These are phyloP conservation scores for Eupithecia subfuscata DNA, from an alignment of 2,888 invertebrate genomes.

Conservation along the genomic window DNA sequence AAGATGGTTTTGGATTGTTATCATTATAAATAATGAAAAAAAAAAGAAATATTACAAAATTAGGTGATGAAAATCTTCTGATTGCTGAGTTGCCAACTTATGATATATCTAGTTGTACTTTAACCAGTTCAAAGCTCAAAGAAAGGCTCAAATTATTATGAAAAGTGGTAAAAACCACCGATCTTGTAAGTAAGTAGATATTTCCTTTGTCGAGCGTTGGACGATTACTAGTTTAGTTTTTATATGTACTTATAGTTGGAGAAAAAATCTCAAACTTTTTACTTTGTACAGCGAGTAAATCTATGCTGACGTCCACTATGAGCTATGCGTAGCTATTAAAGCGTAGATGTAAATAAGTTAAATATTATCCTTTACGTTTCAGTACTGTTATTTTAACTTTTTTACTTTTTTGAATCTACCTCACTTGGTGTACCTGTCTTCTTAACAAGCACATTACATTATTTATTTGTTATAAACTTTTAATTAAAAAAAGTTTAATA, in stretches of 20 bases:
- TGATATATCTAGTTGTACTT: conserved; percentile 1
- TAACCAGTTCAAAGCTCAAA: conserved; percentile 23
- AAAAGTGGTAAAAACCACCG: conserved; percentile 25
- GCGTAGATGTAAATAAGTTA: conserved; percentile 26
- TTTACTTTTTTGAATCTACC: conserved; percentile 62
- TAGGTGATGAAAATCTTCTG: neutral
- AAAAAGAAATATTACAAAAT: neutral
- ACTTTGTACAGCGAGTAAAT: conserved; percentile 19
- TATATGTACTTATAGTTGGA: conserved; percentile 15
- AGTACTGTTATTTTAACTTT: conserved; percentile 40
- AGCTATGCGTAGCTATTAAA: conserved; percentile 49
- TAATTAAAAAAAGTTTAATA: too few species aligned
- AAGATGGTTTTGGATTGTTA: conserved; percentile 4
- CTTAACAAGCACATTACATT: conserved; percentile 43
- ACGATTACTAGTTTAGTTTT: neutral
- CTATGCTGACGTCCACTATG: conserved; percentile 49
- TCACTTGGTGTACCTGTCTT: conserved; percentile 51
- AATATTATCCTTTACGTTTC: conserved; percentile 28
- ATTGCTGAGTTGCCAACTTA: conserved; percentile 16
- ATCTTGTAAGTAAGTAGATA: conserved; percentile 12
- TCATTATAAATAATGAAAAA: conserved; percentile 2
- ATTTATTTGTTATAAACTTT: neutral
- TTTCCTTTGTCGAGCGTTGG: conserved; percentile 13
- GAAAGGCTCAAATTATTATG: conserved; percentile 17
- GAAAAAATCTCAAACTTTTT: conserved; percentile 7